phyloP scores from a whole-genome alignment of 2,113 vertebrate species.

The Sardina pilchardus region DNA sequence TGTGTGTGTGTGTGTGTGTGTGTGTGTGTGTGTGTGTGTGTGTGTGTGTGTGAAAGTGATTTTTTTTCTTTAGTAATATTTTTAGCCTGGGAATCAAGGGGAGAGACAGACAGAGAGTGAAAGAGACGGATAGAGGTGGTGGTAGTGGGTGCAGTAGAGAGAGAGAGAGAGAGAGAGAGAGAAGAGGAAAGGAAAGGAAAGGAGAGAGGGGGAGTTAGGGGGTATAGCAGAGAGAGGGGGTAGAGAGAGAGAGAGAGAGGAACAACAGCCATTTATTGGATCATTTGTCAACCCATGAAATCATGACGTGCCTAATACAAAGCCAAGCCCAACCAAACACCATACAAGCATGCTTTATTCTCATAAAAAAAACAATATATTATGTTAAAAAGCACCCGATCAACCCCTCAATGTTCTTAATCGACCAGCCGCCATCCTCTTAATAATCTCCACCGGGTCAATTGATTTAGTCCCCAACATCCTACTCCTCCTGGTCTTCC shows the following conservation, averaged over 20 bases:
- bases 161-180: not conserved
- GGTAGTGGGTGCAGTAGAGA: not conserved
- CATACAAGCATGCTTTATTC: too few species aligned
- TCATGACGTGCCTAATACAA: too few species aligned
- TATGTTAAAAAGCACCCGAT: too few species aligned
- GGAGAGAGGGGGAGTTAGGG: not conserved
- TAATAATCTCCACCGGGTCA: too few species aligned
- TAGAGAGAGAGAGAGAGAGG: not conserved
- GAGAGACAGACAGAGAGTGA: constrained; percentile 20
- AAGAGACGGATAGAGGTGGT: constrained; percentile 1
- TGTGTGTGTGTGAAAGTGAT: not conserved
- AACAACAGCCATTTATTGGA: too few species aligned
- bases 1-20: not conserved
- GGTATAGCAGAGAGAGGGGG: constrained; percentile 21
- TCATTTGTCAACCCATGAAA: too few species aligned
- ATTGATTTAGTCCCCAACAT: too few species aligned
- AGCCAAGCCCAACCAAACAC: too few species aligned
- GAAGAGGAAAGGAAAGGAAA: not conserved
- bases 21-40: not conserved
- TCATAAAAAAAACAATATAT: too few species aligned
- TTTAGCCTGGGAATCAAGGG: constrained; percentile 31
- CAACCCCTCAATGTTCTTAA: too few species aligned
- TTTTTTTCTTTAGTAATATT: constrained; percentile 15
- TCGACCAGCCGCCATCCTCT: too few species aligned
- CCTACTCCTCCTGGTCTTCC: too few species aligned